Percentiles rank a stretch among this genome's conserved stretches.
Evolutionary conservation across 2,797 vertebrate species (phyloP).

Genomic region (Myripristis murdjan): DNA sequence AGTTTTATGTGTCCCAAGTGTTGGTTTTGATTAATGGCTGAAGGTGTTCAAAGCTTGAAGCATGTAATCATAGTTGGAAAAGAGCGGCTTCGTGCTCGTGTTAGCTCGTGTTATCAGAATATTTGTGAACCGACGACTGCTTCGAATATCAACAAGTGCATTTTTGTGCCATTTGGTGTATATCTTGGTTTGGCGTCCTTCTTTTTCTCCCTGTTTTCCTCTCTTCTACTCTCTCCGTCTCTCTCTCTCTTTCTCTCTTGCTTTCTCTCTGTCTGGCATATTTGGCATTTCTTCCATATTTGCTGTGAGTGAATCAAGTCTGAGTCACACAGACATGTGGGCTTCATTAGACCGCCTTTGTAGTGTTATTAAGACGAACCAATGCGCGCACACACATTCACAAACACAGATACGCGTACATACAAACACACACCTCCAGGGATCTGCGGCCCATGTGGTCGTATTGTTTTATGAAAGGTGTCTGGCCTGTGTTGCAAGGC

Average conservation of each 20-base stretch:
- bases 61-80: not conserved
- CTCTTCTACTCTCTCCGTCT: not conserved
- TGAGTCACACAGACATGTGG: slow-evolving; percentile 77
- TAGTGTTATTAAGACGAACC: slow-evolving; percentile 64
- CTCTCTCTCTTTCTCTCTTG: slow-evolving; percentile 24
- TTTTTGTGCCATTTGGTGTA: slow-evolving; percentile 3
- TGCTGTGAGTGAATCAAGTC: slow-evolving; percentile 59
- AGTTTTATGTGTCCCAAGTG: no score
- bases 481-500: slow-evolving; percentile 46
- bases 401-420: slow-evolving; percentile 51
- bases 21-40: no score
- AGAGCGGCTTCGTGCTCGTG: slow-evolving; percentile 7
- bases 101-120: slow-evolving; percentile 7
- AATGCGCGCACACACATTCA: slow-evolving; percentile 37
- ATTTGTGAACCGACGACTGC: not conserved
- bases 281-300: slow-evolving; percentile 79
- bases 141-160: slow-evolving; percentile 9
- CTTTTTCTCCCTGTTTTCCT: not conserved
- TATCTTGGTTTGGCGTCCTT: not conserved
- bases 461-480: slow-evolving; percentile 68
- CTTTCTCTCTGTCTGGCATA: slow-evolving; percentile 56
- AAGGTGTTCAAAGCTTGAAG: no score
- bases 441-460: slow-evolving; percentile 61
- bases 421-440: slow-evolving; percentile 47
- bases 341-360: slow-evolving; percentile 73